phyloP scores from a whole-genome alignment of 2,113 vertebrate genomes.

The Neofelis nebulosa region DNA sequence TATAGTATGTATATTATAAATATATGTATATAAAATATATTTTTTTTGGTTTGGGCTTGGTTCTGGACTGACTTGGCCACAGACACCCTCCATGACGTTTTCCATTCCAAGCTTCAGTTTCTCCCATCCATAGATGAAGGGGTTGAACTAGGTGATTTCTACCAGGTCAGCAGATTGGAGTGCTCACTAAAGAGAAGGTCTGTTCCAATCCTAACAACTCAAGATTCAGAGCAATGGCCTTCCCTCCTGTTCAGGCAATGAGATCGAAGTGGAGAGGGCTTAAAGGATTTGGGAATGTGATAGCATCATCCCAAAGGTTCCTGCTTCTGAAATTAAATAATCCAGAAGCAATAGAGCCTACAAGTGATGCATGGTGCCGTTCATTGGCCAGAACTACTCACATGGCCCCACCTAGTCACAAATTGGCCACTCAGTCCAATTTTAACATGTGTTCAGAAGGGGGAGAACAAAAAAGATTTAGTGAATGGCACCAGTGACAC shows the following conservation, averaged over 20 bases:
- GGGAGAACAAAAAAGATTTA: not conserved
- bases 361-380: not conserved
- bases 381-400: not conserved
- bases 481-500: not conserved
- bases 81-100: not conserved
- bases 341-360: not conserved
- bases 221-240: not conserved
- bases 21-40: no score
- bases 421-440: not conserved
- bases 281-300: not conserved
- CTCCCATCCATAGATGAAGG: not conserved
- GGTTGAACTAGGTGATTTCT: not conserved
- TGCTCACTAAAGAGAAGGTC: not conserved
- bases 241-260: not conserved
- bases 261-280: not conserved
- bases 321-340: not conserved
- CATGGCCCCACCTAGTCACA: not conserved
- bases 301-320: not conserved
- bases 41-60: no score
- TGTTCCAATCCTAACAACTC: not conserved
- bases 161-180: not conserved
- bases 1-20: no score
- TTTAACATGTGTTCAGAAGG: not conserved
- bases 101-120: not conserved
- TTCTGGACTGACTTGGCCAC: not conserved